Conservation (phyloP, 2,113 vertebrate genomes). For the Chitala chitala region DNA sequence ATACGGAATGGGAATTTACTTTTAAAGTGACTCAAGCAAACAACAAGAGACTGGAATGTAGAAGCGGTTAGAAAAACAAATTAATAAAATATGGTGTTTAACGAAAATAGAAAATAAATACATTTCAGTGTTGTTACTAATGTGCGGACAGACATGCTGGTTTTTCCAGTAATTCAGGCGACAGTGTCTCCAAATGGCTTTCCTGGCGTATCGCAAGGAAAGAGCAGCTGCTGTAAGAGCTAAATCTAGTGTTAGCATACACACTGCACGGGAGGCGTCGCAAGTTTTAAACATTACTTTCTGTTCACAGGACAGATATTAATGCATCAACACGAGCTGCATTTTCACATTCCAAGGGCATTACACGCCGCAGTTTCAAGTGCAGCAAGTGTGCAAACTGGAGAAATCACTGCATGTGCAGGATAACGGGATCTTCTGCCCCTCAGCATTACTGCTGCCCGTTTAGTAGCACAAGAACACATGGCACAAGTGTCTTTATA, state of each 20-base stretch:
- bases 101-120: no score
- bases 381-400: background rate
- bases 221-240: constrained; percentile 11
- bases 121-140: constrained; percentile 21
- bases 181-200: constrained; percentile 13
- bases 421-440: no score
- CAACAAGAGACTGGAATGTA: background rate
- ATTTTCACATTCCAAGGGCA: no score
- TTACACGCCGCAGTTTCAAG: background rate
- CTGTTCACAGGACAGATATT: no score
- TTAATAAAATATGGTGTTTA: no score
- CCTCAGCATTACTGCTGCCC: no score
- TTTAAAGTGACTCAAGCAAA: constrained; percentile 12
- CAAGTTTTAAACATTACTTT: no score
- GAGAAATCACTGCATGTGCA: no score
- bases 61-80: background rate
- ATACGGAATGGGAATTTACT: background rate
- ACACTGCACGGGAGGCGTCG: background rate
- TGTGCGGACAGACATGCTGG: constrained; percentile 28
- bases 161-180: constrained; percentile 31
- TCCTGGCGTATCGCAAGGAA: constrained; percentile 30
- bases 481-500: background rate
- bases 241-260: background rate
- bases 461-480: no score
- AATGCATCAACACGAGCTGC: background rate